Evolutionary conservation across 2,797 vertebrate genomes (phyloP), one percentile per base, ranked within the genome.

Genomic region (Hypotaenidia okinawae): DNA sequence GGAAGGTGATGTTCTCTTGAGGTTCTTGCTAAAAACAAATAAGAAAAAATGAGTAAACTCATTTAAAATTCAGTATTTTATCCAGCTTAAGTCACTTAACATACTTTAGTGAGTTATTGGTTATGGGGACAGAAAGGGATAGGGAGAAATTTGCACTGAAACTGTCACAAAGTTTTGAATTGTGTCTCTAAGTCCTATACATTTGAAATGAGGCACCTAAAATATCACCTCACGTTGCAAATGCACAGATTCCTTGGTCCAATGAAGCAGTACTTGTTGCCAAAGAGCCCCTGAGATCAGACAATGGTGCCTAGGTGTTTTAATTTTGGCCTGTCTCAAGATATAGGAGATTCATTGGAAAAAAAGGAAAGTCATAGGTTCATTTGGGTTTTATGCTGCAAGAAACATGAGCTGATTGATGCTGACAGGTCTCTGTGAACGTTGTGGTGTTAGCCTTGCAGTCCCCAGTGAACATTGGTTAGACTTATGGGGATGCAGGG

Each of bases 391-490:
- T 64, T 30, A 15, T 1, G 1, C 25, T 17, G 24, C 57, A 15
- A 37, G 35, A 49, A 51, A 17, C 58, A 13, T 30, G 58, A 24
- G 17, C 27, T 14, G 64, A 32, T 27, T 32, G 76, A 21, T 23
- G 62, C 4, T 57, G 32, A 28, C 35, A 45, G 23, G 10, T 59
- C 62, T 59, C 58, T 47, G 45, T 3, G 3, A 22, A 24, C 9
- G 17, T 11, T 61, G 41, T 21, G 61, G 10, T 32, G 57, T 28
- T 45, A 79, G 17, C 30, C 17, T 72, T 49, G 49, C 32, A 21
- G 32, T 27, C 22, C 37, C 15, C 1, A 1, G 5, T 21, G 47
- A 55, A 30, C 37, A 30, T 16, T 2, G 0, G 14, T 49, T 25
- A 52, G 62, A 33, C 39, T 63, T 69, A 7, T 9, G 45, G 37